These are phyloP conservation scores for Colossoma macropomum DNA, from an alignment of 2,113 vertebrate genomes.

Conservation along the genomic window DNA sequence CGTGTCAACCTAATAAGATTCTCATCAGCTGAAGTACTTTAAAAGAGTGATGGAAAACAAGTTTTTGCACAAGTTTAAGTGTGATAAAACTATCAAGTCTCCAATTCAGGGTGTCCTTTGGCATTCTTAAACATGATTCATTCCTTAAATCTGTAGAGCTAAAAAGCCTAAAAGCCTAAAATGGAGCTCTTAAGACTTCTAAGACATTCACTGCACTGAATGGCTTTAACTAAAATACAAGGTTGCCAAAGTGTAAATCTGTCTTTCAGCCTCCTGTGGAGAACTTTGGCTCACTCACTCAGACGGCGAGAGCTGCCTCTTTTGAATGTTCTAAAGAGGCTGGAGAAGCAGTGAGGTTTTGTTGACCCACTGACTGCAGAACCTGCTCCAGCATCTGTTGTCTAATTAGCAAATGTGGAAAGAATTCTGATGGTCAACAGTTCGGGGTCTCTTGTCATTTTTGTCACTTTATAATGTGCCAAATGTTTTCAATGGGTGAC, in stretches of 20 bases:
- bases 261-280: background rate
- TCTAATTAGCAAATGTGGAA: too few species aligned
- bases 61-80: background rate
- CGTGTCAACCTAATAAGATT: background rate
- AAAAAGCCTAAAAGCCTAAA: background rate
- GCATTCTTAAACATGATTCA: background rate
- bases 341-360: background rate
- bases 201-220: background rate
- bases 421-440: too few species aligned
- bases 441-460: too few species aligned
- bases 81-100: background rate
- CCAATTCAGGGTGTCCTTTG: background rate
- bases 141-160: background rate
- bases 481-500: too few species aligned
- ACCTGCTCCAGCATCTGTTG: background rate
- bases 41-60: background rate
- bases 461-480: too few species aligned
- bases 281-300: background rate
- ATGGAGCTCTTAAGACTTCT: background rate
- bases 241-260: background rate
- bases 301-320: background rate
- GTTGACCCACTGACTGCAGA: conserved; percentile 11
- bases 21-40: background rate
- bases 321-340: background rate
- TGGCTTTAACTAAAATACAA: background rate